A percentile compares a stretch with the other conserved stretches of the same genome.
Evolutionary conservation across 2,797 vertebrate species (phyloP).

Genomic region (Rhabdomys pumilio): DNA sequence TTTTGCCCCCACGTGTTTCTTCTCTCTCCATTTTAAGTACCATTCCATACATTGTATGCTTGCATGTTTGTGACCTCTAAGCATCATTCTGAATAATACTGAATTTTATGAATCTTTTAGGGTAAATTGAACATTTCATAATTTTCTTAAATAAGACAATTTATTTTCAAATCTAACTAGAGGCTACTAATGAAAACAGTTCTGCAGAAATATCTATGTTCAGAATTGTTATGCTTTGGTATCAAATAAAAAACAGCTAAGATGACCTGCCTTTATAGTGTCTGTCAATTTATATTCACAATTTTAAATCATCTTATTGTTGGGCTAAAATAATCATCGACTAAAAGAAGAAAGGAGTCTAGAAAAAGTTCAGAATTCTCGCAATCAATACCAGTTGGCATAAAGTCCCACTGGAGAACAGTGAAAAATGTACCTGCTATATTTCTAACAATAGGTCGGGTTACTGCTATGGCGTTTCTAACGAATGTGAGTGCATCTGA

Average conservation of each 20-base stretch:
- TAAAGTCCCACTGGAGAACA: conserved; percentile 69
- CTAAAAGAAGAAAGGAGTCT: conserved; percentile 35
- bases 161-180: conserved; percentile 53
- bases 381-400: conserved; percentile 75
- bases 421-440: conserved; percentile 76
- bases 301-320: conserved; percentile 67
- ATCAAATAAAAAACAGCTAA: conserved; percentile 46
- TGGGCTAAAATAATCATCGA: conserved; percentile 71
- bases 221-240: conserved; percentile 11
- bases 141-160: conserved; percentile 56
- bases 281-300: conserved; percentile 64
- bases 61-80: neutral
- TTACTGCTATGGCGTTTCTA: conserved; percentile 34
- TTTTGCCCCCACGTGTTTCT: neutral
- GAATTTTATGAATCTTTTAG: neutral
- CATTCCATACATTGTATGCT: conserved; percentile 7
- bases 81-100: conserved; percentile 39
- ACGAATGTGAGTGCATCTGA: conserved; percentile 57
- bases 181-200: conserved; percentile 38
- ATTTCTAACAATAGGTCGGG: conserved; percentile 74
- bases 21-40: neutral
- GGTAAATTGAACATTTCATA: conserved; percentile 44
- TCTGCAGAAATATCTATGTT: neutral
- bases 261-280: neutral
- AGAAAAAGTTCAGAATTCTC: conserved; percentile 76